Evolutionary conservation across 2,888 invertebrate genomes (phyloP).

Genomic region (Halocaridina rubra): DNA sequence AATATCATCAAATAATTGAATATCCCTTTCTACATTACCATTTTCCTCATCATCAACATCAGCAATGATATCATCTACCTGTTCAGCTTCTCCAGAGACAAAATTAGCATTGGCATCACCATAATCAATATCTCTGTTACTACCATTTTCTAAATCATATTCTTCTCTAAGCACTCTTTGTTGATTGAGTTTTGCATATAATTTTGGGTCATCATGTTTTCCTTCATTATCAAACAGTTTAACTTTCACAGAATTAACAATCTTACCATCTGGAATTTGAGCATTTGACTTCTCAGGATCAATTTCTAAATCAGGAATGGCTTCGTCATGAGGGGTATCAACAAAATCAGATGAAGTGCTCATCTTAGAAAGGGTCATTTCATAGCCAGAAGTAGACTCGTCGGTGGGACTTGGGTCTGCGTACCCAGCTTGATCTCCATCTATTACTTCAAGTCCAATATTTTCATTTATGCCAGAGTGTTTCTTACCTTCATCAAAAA

Average conservation of each 20-base stretch:
- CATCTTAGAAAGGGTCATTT: slow-evolving; percentile 43
- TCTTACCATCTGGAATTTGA: background rate
- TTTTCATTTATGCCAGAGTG: background rate
- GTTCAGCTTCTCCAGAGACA: background rate
- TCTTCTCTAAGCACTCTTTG: slow-evolving; percentile 20
- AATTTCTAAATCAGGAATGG: slow-evolving; percentile 38
- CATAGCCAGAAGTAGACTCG: slow-evolving; percentile 36
- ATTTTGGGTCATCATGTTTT: background rate
- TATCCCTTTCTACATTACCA: background rate
- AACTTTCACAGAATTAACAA: background rate
- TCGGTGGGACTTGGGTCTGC: slow-evolving; percentile 34
- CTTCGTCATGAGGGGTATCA: slow-evolving; percentile 45
- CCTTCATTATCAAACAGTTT: background rate
- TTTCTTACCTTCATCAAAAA: too few relatives aligned
- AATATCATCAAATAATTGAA: background rate
- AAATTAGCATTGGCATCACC: slow-evolving; percentile 45
- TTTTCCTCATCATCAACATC: background rate
- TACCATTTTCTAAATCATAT: background rate
- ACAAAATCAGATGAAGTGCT: slow-evolving; percentile 50
- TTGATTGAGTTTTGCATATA: background rate
- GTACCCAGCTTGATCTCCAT: background rate
- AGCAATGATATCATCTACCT: background rate
- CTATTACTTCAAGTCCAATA: background rate
- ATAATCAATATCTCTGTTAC: background rate
- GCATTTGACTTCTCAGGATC: slow-evolving; percentile 12